These are phyloP conservation scores for Cassiopea andromeda DNA, from an alignment of 30 jellyfish, hydroid and myxozoan species.

Conservation along the genomic window DNA sequence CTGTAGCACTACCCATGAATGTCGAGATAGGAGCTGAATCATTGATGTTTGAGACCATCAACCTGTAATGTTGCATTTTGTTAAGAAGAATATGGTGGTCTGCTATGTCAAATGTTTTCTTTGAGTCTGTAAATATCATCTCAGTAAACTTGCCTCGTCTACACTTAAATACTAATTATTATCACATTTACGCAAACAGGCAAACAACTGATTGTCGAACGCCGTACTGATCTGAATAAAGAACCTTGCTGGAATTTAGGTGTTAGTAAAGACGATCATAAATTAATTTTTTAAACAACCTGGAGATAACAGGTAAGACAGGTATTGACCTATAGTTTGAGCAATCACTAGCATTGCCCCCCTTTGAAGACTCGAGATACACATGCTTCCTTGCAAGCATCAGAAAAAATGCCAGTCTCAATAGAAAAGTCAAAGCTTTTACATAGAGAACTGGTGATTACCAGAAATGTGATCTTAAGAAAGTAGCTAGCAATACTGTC, in stretches of 20 bases:
- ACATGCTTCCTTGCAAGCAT: neutral
- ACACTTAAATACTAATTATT: neutral
- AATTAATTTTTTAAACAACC: neutral
- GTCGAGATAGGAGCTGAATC: neutral
- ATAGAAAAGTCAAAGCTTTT: neutral
- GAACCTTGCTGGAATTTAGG: neutral
- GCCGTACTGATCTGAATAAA: neutral
- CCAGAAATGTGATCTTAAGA: conserved; percentile 24
- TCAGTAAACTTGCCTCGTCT: neutral
- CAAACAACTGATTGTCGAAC: neutral
- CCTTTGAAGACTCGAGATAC: neutral
- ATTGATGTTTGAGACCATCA: neutral
- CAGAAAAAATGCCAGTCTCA: neutral
- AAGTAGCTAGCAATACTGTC: conserved; percentile 58
- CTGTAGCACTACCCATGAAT: neutral
- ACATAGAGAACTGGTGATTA: conserved; percentile 13
- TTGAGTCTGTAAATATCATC: neutral
- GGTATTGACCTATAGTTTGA: neutral
- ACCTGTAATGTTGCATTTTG: neutral
- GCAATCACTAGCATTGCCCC: neutral
- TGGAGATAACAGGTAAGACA: neutral
- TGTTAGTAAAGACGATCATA: neutral
- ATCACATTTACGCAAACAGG: neutral
- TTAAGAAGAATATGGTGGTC: neutral
- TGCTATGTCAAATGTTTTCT: neutral